Conservation (phyloP, 2,888 invertebrate species). For the Bibio marci region DNA sequence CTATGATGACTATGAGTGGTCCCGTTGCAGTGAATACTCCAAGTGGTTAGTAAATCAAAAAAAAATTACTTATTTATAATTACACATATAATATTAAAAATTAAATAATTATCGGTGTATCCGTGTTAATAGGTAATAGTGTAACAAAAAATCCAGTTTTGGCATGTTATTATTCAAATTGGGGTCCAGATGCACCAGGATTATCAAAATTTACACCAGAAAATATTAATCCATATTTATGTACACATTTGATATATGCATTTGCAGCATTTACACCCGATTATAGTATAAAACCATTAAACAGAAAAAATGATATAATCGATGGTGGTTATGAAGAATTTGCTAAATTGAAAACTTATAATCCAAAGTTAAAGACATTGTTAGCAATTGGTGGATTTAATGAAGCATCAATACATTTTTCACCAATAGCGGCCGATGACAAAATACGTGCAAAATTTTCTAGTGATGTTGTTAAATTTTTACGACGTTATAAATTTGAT, state of each 20-base stretch:
- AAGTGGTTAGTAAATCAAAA: too few species aligned
- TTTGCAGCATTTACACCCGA: constrained; percentile 87
- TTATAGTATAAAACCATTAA: constrained; percentile 78
- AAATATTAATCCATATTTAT: constrained; percentile 87
- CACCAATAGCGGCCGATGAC: constrained; percentile 68
- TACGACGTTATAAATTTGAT: constrained; percentile 83
- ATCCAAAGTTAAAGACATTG: constrained; percentile 77
- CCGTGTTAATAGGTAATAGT: too few species aligned
- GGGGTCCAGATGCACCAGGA: constrained; percentile 83
- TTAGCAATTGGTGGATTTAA: constrained; percentile 89
- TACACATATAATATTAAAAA: too few species aligned
- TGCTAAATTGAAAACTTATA: constrained; percentile 81
- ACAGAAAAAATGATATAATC: constrained; percentile 90
- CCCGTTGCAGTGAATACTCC: too few species aligned
- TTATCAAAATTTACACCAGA: constrained; percentile 82
- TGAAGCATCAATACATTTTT: constrained; percentile 74
- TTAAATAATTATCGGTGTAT: too few species aligned
- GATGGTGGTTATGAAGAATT: constrained; percentile 93
- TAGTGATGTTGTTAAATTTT: constrained; percentile 67
- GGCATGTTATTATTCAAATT: constrained; percentile 86
- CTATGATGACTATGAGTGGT: too few species aligned
- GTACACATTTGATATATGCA: constrained; percentile 84
- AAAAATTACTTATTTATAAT: too few species aligned
- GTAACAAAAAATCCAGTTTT: constrained; percentile 56
- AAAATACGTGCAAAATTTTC: constrained; percentile 65